Base-by-base conservation (phyloP, 2,888 invertebrate species). In the Phengaris alcon region DNA sequence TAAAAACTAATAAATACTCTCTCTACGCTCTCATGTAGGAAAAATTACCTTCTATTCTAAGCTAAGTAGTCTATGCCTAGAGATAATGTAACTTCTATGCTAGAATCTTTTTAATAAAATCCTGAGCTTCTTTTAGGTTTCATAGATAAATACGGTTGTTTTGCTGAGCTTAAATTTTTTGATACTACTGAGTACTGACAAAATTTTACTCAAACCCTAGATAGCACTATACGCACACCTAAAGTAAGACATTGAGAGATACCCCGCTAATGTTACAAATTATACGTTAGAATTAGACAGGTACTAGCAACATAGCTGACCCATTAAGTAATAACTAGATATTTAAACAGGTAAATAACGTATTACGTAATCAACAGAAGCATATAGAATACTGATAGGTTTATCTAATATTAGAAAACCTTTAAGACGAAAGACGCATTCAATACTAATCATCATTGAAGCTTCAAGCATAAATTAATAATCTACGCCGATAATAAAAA, bases 131-230 rank as follows among this genome's bases (percentile, higher is more conserved):
- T 73, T 74, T 68, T 74, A 68, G 74, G 51, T 72, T 69, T 75
- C 76, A 77, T 77, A 74, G 8, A 10, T 74, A 82, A 82, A 80
- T 77, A 82, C 78, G 90, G 90, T 91, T 90, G 90, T 90, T 90
- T 90, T 88, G 87, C 85, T 82, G 91, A 91, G 90, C 91, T 91
- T 91, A 86, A 82, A 86, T 87, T 3, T 68, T 68, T 88, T 84
- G 85, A 85, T 88, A 88, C 77, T 76, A 81, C 84, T 85, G 86
- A 82, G 35, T 64, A 22, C 22, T 22, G 22, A 22, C 22, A 22
- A 22, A 81, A 69, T 55, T 46, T 15, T 75, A 69, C 48, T 54
- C 55, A 46, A 57, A 75, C 69, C 46, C 22, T 75, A 74, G 57
- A 59, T 51, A 35, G 22, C 13, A 74, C 74, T 75, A 35, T 35